These are phyloP conservation scores for Manis javanica DNA, from an alignment of 2,797 vertebrate genomes.

Conservation along the genomic window DNA sequence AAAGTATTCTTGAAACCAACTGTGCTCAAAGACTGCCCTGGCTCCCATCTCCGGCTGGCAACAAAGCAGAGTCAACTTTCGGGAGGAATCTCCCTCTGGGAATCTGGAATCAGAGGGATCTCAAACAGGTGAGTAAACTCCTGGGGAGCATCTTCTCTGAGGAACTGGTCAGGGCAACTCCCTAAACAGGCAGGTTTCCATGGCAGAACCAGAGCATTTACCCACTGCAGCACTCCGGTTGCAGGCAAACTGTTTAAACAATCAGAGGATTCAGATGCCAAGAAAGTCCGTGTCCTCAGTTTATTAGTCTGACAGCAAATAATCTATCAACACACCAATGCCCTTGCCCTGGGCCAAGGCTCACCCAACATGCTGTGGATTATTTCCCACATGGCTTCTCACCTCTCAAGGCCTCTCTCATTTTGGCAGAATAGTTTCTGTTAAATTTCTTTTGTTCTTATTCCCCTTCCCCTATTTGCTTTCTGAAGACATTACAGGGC, in stretches of 20 bases:
- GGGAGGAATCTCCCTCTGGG: not conserved
- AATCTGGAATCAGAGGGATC: not conserved
- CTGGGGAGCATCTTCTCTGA: not conserved
- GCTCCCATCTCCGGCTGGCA: not conserved
- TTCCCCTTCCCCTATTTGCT: not conserved
- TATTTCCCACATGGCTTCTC: not conserved
- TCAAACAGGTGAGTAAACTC: not conserved
- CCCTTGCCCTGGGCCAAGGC: not conserved
- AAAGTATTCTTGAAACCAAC: not conserved
- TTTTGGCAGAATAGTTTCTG: not conserved
- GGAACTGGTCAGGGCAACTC: not conserved
- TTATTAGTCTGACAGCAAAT: slow-evolving; percentile 9
- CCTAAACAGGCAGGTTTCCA: not conserved
- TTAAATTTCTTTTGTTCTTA: not conserved
- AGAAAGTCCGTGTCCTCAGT: not conserved
- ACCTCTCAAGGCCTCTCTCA: not conserved
- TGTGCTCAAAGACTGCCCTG: not conserved
- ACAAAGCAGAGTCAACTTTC: not conserved
- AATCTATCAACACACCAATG: not conserved
- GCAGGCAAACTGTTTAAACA: slow-evolving; percentile 49
- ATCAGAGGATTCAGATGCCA: slow-evolving; percentile 23
- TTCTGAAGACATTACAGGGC: not conserved
- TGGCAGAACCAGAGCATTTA: not conserved
- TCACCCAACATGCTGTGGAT: not conserved
- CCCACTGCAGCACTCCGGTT: not conserved